Base-by-base conservation (phyloP, 64 coral and sea anemone genomes). In the Montipora capricornis region DNA sequence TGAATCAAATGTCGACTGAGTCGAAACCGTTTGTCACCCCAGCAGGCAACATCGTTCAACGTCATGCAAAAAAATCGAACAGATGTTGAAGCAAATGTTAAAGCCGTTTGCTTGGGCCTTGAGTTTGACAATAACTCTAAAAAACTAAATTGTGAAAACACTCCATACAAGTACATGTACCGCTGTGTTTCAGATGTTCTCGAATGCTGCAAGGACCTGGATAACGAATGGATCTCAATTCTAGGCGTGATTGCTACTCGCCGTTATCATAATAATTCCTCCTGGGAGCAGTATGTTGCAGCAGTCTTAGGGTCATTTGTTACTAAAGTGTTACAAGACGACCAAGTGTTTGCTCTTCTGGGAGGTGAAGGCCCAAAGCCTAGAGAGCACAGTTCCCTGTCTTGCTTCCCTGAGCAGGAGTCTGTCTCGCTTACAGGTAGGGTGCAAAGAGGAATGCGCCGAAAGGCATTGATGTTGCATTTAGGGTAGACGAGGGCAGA, bases 141-240 rank as follows among this genome's bases (percentile, higher is more conserved):
- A 57, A 8, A 57, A 0, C 53, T 57, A 8, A 57, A 57, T 57
- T 57, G 11, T 57, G 14, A 16, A 14, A 64, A 12, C 13, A 64
- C 52, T 64, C 3, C 14, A 0, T 3, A 64, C 0, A 64, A 4
- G 6, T 51, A 58, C 61, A 64, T 15, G 11, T 61, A 12, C 55
- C 79, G 8, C 70, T 20, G 0, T 71, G 5, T 49, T 9, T 11
- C 7, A 85, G 82, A 85, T 85, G 29, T 85, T 19, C 6, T 37
- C 17, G 82, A 85, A 85, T 85, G 82, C 82, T 70, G 62, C 44
- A 85, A 85, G 20, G 64, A 13, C 64, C 82, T 85, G 16, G 62
- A 64, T 11, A 71, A 17, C 49, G 44, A 85, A 69, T 85, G 82
- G 82, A 85, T 85, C 4, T 71, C 44, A 85, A 50, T 85, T 19